A percentile compares a stretch with the other conserved stretches of the same genome.
Conservation (phyloP, 1,140 invertebrate species). For the Oscheius sp. region DNA sequence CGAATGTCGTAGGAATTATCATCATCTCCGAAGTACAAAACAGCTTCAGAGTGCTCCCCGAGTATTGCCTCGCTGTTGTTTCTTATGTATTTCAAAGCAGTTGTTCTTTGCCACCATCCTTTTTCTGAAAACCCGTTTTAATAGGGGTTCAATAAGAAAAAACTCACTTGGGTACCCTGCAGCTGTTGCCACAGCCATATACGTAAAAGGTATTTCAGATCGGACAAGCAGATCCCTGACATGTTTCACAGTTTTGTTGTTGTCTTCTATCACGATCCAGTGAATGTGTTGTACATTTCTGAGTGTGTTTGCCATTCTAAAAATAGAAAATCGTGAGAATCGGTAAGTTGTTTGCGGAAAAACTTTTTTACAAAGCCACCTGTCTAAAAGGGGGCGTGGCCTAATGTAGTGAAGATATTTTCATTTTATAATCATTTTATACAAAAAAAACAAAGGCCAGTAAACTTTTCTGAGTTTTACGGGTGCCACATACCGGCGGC, state of each 20-base stretch:
- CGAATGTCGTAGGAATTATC: conserved; percentile 43
- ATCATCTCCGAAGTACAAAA: conserved; percentile 41
- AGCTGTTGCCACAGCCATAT: conserved; percentile 65
- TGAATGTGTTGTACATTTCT: conserved; percentile 81
- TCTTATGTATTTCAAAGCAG: conserved; percentile 12
- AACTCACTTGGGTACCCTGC: conserved; percentile 12
- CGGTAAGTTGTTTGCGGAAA: no score
- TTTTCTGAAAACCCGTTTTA: conserved; percentile 11
- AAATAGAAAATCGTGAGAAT: no score
- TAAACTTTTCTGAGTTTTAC: no score
- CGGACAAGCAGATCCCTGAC: conserved; percentile 75
- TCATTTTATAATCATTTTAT: no score
- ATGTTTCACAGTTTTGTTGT: conserved; percentile 72
- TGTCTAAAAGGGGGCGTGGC: no score
- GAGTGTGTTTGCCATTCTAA: conserved; percentile 80
- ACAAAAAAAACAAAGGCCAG: no score
- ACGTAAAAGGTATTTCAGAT: conserved; percentile 76
- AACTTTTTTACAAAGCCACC: no score
- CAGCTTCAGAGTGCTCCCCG: background rate
- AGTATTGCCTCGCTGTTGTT: background rate
- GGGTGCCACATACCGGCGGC: no score
- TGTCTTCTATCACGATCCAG: conserved; percentile 93
- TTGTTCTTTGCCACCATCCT: conserved; percentile 23
- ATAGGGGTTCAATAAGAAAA: conserved; percentile 4
- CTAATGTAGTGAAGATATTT: no score